Conservation (phyloP, 2,113 vertebrate species). For the Patagioenas fasciata region DNA sequence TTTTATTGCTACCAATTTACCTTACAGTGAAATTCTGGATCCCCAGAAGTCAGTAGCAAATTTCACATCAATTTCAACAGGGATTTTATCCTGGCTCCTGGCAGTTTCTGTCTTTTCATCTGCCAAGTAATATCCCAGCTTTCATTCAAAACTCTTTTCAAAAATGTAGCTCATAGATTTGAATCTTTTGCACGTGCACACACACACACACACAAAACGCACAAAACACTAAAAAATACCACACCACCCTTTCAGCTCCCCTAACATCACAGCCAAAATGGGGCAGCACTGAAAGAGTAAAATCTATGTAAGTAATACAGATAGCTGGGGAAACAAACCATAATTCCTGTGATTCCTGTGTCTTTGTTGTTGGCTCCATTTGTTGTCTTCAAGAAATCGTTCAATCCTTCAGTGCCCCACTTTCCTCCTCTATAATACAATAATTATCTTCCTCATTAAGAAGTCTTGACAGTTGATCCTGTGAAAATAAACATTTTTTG, state of each 20-base stretch:
- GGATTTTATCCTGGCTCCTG: not conserved
- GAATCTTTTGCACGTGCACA: not conserved
- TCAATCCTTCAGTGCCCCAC: not conserved
- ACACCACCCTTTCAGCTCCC: not conserved
- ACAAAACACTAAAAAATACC: not conserved
- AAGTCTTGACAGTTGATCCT: not conserved
- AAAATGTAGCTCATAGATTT: not conserved
- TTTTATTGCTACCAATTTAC: not conserved
- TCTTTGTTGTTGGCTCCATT: not conserved
- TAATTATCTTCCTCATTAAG: not conserved
- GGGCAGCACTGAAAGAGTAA: not conserved
- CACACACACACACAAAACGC: not conserved
- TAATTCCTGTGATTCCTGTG: not conserved
- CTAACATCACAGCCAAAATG: not conserved
- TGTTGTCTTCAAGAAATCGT: not conserved
- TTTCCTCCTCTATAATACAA: not conserved
- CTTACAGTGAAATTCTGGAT: not conserved
- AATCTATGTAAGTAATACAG: not conserved
- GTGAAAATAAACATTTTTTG: not conserved
- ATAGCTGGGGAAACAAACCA: not conserved
- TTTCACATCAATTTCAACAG: not conserved
- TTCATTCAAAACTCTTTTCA: not conserved
- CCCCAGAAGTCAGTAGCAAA: not conserved
- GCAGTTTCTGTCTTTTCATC: not conserved
- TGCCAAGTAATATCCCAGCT: accelerated